These are phyloP conservation scores for Plectrocnemia conspersa DNA, from an alignment of 1,140 invertebrate genomes.

Conservation along the genomic window DNA sequence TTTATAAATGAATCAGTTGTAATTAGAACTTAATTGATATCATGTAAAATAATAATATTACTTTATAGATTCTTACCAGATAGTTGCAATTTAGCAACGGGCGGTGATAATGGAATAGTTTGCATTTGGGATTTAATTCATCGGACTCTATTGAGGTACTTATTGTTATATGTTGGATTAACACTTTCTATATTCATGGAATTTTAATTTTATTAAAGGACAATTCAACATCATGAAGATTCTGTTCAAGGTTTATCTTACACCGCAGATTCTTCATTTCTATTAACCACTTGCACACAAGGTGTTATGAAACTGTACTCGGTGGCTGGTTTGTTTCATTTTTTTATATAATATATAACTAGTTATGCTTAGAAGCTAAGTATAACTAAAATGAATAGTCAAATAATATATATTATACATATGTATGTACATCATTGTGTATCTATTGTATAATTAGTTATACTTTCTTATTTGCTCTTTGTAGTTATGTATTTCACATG, in stretches of 20 bases:
- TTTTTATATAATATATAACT: too few species aligned
- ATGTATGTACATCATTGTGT: too few species aligned
- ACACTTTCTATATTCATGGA: not conserved
- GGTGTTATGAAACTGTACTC: slow-evolving; percentile 66
- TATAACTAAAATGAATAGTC: too few species aligned
- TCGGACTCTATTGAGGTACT: slow-evolving; percentile 57
- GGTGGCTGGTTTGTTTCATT: slow-evolving; percentile 45
- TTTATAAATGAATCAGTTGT: not conserved
- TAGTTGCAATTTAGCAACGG: slow-evolving; percentile 61
- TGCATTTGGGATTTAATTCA: slow-evolving; percentile 69
- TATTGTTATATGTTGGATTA: not conserved
- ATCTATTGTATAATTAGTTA: too few species aligned
- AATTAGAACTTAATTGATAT: not conserved
- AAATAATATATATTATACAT: too few species aligned
- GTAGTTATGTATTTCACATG: too few species aligned
- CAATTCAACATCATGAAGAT: slow-evolving; percentile 63
- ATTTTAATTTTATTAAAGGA: slow-evolving; percentile 45
- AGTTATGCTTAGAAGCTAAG: too few species aligned
- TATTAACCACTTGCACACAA: slow-evolving; percentile 62
- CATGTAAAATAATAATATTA: slow-evolving; percentile 15
- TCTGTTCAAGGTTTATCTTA: slow-evolving; percentile 60
- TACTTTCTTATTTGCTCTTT: too few species aligned
- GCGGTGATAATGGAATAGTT: slow-evolving; percentile 68
- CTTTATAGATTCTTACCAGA: slow-evolving; percentile 59
- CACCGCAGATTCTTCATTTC: slow-evolving; percentile 61